A percentile compares a stretch with the other conserved stretches of the same genome.
Conservation (phyloP, 1,140 invertebrate genomes). For the Drosophila navojoa region DNA sequence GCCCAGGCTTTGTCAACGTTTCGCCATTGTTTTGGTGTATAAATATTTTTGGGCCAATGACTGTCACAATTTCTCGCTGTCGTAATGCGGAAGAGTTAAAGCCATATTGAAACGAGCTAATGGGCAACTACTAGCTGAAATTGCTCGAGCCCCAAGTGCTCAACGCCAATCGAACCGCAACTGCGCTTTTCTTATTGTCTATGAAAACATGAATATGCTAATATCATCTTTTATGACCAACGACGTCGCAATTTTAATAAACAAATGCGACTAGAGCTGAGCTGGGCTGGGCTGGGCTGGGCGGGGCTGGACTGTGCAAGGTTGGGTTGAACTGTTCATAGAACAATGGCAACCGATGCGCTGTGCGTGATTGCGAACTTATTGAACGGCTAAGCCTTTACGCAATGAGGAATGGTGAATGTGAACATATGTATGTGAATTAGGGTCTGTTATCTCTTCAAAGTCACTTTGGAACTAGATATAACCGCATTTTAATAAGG, state of each 20-base stretch:
- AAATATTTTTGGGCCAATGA: conserved; percentile 45
- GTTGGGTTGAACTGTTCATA: conserved; percentile 4
- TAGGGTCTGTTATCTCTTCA: neutral
- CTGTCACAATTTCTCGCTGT: conserved; percentile 40
- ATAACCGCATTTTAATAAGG: no score
- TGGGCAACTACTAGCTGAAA: conserved; percentile 25
- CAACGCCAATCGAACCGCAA: conserved; percentile 21
- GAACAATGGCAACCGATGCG: conserved; percentile 22
- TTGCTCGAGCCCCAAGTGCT: conserved; percentile 27
- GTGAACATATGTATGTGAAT: neutral
- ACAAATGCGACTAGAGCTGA: conserved; percentile 57
- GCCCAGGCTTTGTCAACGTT: conserved; percentile 23
- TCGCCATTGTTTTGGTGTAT: conserved; percentile 41
- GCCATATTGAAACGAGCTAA: conserved; percentile 25
- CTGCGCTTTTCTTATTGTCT: conserved; percentile 56
- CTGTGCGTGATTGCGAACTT: conserved; percentile 61
- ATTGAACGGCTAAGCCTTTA: conserved; percentile 59
- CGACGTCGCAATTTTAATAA: conserved; percentile 63
- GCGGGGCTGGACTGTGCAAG: no score
- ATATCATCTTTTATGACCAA: conserved; percentile 57
- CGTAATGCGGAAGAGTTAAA: conserved; percentile 45
- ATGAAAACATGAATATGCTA: conserved; percentile 71
- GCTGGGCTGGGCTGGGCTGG: neutral
- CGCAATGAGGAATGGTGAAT: conserved; percentile 8
- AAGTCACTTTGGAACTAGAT: no score